Base-by-base conservation (phyloP, 2,113 vertebrate species). In the Aspidoscelis tigris region DNA sequence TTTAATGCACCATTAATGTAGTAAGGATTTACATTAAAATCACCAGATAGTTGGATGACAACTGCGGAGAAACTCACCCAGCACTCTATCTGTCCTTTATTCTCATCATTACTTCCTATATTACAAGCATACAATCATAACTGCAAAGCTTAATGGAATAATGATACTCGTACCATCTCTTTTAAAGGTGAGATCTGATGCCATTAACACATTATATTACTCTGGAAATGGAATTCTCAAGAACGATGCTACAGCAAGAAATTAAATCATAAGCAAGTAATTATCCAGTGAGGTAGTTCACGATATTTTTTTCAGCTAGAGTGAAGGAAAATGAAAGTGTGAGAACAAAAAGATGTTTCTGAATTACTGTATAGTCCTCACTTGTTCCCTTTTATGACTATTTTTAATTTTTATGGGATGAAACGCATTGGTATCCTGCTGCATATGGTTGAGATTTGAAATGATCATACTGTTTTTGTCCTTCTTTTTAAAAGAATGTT, bases 211-310 rank as follows among this genome's bases (percentile, higher is more conserved):
- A 77, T 84, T 89, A 33, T 73, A 83, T 92, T 83, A 77, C 58
- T 21, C 55, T 77, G 0, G 61, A 86, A 88, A 76, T 77, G 58
- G 33, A 83, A 90, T 91, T 85, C 11, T 88, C 79, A 81, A 87
- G 80, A 71, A 90, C 88, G 41, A 83, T 78, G 88, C 44, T 86
- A 41, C 21, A 68, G 47, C n/a, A 89, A 90, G 50, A 90, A 90
- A 83, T 79, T 79, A 88, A 90, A 89, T 79, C 82, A 77, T 87
- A 90, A 91, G 92, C 73, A 90, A 86, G 66, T 84, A 90, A 91
- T 93, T 91, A 89, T 75, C 84, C 90, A 91, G 91, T 89, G 87
- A 90, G 26, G 73, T 88, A 75, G 89, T 86, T 87, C 53, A 68
- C 69, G 82, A 85, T 76, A 33, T 68, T n/a, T 84, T 82, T 92